Conservation (phyloP, 2,888 invertebrate genomes). For the Pherbina coryleti region DNA sequence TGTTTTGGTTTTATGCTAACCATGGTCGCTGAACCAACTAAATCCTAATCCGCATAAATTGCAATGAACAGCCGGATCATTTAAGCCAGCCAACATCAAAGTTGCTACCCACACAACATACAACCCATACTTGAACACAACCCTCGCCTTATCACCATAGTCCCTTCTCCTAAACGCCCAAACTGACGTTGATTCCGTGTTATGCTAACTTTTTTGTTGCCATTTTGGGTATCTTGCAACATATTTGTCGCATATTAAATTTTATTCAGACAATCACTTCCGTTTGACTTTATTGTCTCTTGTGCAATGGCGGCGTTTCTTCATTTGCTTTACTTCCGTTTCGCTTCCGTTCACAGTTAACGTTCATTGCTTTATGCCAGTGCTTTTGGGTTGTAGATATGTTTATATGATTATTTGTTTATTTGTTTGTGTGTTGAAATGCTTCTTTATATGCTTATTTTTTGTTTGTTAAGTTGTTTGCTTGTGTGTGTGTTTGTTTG, state of each 20-base stretch:
- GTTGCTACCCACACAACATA: background rate
- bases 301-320: background rate
- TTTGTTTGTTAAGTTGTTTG: no score
- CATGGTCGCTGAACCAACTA: background rate
- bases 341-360: background rate
- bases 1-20: background rate
- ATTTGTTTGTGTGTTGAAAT: background rate
- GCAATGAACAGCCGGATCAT: background rate
- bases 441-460: background rate
- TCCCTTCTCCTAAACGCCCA: background rate
- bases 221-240: background rate
- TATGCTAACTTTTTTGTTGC: background rate
- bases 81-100: background rate
- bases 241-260: conserved; percentile 24
- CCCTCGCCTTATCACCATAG: background rate
- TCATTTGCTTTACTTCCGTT: background rate
- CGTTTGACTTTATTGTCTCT: background rate
- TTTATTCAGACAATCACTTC: conserved; percentile 24
- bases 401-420: background rate
- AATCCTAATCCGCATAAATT: background rate
- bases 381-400: background rate
- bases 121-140: background rate
- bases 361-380: background rate
- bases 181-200: background rate
- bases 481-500: background rate